Conservation (phyloP, 2,113 vertebrate species). For the Phyllostomus hastatus region DNA sequence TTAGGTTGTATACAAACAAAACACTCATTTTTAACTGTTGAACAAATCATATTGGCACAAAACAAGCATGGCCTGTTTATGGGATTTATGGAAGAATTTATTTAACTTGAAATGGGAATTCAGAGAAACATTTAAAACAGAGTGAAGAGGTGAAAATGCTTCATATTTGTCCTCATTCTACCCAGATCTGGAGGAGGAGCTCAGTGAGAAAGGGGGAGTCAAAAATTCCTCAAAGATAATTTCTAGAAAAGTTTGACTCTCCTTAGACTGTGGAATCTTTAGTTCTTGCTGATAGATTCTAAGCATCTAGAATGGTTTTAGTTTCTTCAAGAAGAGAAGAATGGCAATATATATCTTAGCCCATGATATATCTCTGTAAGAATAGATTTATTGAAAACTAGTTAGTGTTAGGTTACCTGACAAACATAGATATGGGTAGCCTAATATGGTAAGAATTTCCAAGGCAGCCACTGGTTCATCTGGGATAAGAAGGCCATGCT, state of each 20-base stretch:
- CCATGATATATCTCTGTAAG: not conserved
- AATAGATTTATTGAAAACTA: not conserved
- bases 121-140: not conserved
- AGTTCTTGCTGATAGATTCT: not conserved
- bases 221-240: not conserved
- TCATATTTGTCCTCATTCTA: not conserved
- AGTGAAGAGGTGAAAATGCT: not conserved
- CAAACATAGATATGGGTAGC: not conserved
- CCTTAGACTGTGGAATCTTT: not conserved
- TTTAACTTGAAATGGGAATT: conserved; percentile 13
- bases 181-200: not conserved
- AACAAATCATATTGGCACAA: not conserved
- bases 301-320: not conserved
- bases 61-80: not conserved
- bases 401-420: not conserved
- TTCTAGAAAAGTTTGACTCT: not conserved
- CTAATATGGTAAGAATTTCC: not conserved
- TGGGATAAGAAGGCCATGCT: not conserved
- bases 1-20: not conserved
- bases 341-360: not conserved
- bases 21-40: not conserved
- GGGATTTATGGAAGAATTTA: not conserved
- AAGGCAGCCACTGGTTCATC: not conserved
- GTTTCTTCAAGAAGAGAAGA: not conserved
- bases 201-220: not conserved